A percentile compares a stretch with the other conserved stretches of the same genome.
phyloP scores from a whole-genome alignment of 1,140 invertebrate species.

The Halyomorpha halys region DNA sequence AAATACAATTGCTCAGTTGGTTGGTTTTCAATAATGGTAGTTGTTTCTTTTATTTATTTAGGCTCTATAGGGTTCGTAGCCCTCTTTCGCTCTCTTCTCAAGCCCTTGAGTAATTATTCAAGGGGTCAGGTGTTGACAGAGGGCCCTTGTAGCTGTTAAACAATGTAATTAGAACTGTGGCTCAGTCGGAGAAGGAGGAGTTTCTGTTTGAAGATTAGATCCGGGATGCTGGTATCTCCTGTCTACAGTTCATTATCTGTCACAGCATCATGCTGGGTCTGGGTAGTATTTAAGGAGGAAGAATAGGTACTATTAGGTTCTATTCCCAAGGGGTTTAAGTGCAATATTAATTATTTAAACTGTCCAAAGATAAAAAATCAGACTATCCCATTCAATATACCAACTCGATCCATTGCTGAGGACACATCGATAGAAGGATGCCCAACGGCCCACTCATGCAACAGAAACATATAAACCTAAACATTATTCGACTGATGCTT shows the following conservation, averaged over 20 bases:
- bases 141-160: constrained; percentile 4
- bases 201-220: constrained; percentile 11
- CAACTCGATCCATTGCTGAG: too few relatives aligned
- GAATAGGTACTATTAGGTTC: too few relatives aligned
- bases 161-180: constrained; percentile 8
- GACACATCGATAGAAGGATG: too few relatives aligned
- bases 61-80: background rate
- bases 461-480: too few relatives aligned
- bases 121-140: constrained; percentile 15
- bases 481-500: too few relatives aligned
- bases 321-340: too few relatives aligned
- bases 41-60: background rate
- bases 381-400: too few relatives aligned
- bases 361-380: too few relatives aligned
- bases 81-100: background rate
- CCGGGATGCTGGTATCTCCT: constrained; percentile 1
- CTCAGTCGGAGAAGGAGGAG: background rate
- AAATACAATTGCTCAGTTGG: background rate
- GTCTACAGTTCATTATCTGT: constrained; percentile 1
- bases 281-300: background rate
- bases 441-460: too few relatives aligned
- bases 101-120: constrained; percentile 14
- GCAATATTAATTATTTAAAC: too few relatives aligned
- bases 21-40: constrained; percentile 1
- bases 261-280: background rate